Evolutionary conservation across 2,113 vertebrate genomes (phyloP), one percentile per base, ranked within the genome.

Genomic region (Gavia stellata): DNA sequence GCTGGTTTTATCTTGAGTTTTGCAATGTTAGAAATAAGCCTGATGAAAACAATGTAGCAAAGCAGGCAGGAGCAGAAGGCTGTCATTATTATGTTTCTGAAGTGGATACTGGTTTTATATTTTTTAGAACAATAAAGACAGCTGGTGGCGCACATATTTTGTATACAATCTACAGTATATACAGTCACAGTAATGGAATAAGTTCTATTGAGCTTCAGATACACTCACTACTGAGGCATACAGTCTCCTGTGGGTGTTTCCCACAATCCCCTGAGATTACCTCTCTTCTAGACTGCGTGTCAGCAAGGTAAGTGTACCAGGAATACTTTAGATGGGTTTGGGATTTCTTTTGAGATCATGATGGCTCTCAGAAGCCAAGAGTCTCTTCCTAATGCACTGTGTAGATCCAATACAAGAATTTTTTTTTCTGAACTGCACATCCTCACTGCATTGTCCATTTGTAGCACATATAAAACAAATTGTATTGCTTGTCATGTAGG

Each of bases 11-110:
- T 18, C 24, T 38, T 1, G 16, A 42, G 25, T 14, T 92, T 14
- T 45, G 40, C 36, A 16, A 16, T 4, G 14, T 2, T n/a, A 67
- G 45, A 61, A 77, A 56, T 19, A 42, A 42, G 4, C 12, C 53
- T 23, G 58, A 61, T 15, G 36, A 9, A 59, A 77, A 38, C 45
- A 52, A 6, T 0, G 1, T 0, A 70, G 33, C 0, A 0, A 55
- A 68, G 63, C 26, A 70, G 34, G 20, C 13, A 10, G 45, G 53
- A 86, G 45, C 44, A 77, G 71, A 49, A 53, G 14, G 40, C 36
- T 73, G 36, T 20, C 1, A 1, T 18, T 17, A 3, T 4, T 17
- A 8, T 18, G 12, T 21, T 40, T 40, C 79, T 68, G 44, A 17
- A n/a, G 53, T 10, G 9, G 38, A n/a, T 38, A 12, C 14, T 6